Base-by-base conservation (phyloP, 2,113 vertebrate genomes). In the Leiothrix lutea region DNA sequence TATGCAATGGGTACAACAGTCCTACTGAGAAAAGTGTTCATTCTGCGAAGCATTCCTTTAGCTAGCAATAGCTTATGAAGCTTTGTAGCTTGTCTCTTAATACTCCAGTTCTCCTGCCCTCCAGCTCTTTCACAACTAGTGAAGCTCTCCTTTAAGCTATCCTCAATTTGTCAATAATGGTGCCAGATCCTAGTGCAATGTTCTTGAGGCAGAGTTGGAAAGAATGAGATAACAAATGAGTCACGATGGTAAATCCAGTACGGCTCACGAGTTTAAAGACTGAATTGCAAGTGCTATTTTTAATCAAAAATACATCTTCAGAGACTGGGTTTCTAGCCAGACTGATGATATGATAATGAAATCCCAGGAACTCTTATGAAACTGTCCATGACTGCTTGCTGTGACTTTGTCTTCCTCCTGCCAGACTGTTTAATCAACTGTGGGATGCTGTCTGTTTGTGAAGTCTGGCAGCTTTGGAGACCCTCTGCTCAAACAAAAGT, bases 151-250 rank as follows among this genome's bases (percentile, higher is more conserved):
- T 80, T 87, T 80, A 95, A 96, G 88, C 90, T 92, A 86, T 80
- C 67, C 44, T 83, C 58, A 66, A 62, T 83, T 92, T 94, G 88
- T 83, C 91, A 90, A 74, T 62, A 93, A 83, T 25, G 3, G 54
- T 95, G 94, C 86, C 92, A 95, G 79, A 92, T 86, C 9, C 81
- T n/a, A 90, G 26, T 70, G 72, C 75, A 80, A 88, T 62, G 71
- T 86, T 93, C 82, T 90, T 2, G 3, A 93, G 64, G 82, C 71
- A 88, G 60, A 73, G 24, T 36, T 86, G 96, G 94, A 97, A 96
- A 94, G 67, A 95, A 80, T 93, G 80, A 94, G 94, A 97, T 93
- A 96, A 93, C 92, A 96, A 92, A 93, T 97, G 88, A 96, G 82
- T 97, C 95, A 96, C 36, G 64, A 92, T 86, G 86, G 92, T 69